Percentiles rank a stretch among this genome's conserved stretches.
These are phyloP conservation scores for Temnothorax unifasciatus DNA, from an alignment of 2,888 invertebrate genomes.

Conservation along the genomic window DNA sequence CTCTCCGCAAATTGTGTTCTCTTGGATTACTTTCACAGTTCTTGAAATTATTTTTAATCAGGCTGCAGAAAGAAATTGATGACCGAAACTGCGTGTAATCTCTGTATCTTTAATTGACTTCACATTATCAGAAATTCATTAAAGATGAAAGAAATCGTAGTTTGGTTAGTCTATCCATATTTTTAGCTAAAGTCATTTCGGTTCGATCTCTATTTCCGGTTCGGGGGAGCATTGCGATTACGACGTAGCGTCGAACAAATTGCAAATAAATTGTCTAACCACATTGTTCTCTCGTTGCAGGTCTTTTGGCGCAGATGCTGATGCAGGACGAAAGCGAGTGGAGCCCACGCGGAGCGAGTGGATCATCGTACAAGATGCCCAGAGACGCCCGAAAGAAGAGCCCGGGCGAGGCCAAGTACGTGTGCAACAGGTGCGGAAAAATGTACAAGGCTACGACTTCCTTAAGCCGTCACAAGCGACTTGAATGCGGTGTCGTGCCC, in stretches of 20 bases:
- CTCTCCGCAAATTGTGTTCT: not conserved
- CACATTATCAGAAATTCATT: not conserved
- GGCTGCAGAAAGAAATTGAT: not conserved
- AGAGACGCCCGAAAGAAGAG: constrained; percentile 23
- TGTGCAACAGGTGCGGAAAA: constrained; percentile 85
- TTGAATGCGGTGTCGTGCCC: constrained; percentile 86
- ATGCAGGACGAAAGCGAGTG: constrained; percentile 71
- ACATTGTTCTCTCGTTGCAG: constrained; percentile 77
- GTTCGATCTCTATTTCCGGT: constrained; percentile 5
- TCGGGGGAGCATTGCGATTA: not conserved
- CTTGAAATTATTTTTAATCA: not conserved
- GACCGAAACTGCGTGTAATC: not conserved
- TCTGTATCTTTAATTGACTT: constrained; percentile 24
- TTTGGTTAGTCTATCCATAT: not conserved
- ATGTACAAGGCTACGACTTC: constrained; percentile 85
- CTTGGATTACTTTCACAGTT: not conserved
- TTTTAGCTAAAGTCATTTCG: not conserved
- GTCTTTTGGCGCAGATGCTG: constrained; percentile 78
- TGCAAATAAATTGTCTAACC: constrained; percentile 59
- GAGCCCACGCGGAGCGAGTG: constrained; percentile 47
- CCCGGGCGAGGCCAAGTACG: constrained; percentile 72
- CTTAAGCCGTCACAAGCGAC: constrained; percentile 85
- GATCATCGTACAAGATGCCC: constrained; percentile 50
- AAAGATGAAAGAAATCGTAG: constrained; percentile 2
- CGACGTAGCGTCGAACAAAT: not conserved